Evolutionary conservation across 1,140 invertebrate genomes (phyloP).

Genomic region (Micrasema longulum): DNA sequence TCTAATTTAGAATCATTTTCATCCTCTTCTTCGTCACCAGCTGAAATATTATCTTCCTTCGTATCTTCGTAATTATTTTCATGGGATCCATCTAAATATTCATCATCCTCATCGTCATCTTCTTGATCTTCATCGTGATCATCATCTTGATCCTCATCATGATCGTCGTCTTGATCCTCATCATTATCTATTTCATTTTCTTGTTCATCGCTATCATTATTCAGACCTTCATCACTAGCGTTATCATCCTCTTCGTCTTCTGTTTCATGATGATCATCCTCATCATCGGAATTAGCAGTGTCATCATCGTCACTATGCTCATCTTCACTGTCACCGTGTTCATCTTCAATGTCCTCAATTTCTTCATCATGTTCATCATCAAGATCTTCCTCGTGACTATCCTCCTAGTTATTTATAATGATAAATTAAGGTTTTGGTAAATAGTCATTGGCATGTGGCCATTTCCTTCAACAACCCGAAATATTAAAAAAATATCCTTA

Average conservation of each 20-base stretch:
- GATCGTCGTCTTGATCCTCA: constrained; percentile 57
- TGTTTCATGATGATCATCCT: constrained; percentile 55
- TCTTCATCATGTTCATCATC: constrained; percentile 58
- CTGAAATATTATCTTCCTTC: constrained; percentile 56
- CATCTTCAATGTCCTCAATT: constrained; percentile 58
- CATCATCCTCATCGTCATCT: constrained; percentile 58
- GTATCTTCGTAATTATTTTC: constrained; percentile 52
- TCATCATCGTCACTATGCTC: constrained; percentile 58
- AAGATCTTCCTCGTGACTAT: constrained; percentile 57
- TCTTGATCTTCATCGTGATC: constrained; percentile 58
- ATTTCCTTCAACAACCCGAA: too few relatives aligned
- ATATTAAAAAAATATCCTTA: too few relatives aligned
- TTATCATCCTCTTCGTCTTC: constrained; percentile 56
- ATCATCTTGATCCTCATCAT: constrained; percentile 58
- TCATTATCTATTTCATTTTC: constrained; percentile 56
- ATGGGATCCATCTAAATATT: constrained; percentile 56
- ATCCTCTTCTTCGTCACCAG: constrained; percentile 56
- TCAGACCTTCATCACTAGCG: constrained; percentile 60
- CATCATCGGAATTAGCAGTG: constrained; percentile 54
- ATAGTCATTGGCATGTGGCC: too few relatives aligned
- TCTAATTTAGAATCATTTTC: constrained; percentile 57
- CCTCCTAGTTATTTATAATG: constrained; percentile 45
- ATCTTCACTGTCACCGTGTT: constrained; percentile 57
- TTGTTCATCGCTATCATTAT: constrained; percentile 57
- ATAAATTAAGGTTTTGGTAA: constrained; percentile 6